Evolutionary conservation across 2,113 vertebrate species (phyloP).

Genomic region (Microtus richardsoni): DNA sequence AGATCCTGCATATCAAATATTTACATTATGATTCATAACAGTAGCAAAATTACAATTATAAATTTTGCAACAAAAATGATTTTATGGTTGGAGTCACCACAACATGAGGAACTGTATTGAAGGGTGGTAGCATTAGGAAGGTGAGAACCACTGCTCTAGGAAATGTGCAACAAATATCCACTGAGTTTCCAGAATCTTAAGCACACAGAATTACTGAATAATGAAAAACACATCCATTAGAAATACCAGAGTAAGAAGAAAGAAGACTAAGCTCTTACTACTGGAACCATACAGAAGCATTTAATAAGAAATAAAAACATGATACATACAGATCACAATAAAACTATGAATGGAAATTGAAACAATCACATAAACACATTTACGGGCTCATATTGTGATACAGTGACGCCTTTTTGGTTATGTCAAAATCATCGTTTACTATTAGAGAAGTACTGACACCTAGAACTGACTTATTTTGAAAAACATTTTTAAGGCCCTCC

Average conservation of each 20-base stretch:
- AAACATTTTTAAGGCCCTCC: neutral
- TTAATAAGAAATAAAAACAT: constrained; percentile 25
- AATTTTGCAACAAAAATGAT: neutral
- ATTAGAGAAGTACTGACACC: constrained; percentile 20
- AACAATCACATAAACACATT: neutral
- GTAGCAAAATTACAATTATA: neutral
- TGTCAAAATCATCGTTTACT: neutral
- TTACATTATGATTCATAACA: neutral
- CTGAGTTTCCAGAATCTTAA: neutral
- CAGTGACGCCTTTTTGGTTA: neutral
- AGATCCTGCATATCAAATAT: neutral
- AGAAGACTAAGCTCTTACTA: neutral
- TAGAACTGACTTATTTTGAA: constrained; percentile 24
- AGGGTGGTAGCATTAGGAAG: neutral
- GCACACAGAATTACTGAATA: neutral
- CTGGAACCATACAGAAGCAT: neutral
- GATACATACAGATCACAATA: neutral
- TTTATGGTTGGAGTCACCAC: neutral
- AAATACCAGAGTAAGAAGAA: constrained; percentile 9
- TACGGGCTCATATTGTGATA: neutral
- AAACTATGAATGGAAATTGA: constrained; percentile 7
- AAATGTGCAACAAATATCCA: constrained; percentile 9
- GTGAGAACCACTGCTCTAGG: neutral
- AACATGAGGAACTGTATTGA: neutral
- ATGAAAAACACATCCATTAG: neutral